A percentile compares a stretch with the other conserved stretches of the same genome.
Conservation (phyloP, 2,797 vertebrate genomes). For the Cottoperca gobio region DNA sequence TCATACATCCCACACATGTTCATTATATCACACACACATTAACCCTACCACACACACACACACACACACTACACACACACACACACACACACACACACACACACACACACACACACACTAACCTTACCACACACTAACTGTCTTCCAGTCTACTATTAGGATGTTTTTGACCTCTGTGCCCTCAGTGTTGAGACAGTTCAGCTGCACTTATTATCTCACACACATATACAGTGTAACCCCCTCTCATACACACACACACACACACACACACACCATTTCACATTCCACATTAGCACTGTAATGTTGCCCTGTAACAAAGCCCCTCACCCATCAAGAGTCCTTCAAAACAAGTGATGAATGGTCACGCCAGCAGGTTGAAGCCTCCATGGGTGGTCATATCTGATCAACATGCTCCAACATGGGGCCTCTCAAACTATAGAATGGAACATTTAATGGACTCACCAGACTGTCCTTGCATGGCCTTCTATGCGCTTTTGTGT, state of each 20-base stretch:
- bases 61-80: conserved; percentile 31
- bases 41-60: not conserved
- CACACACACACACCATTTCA: conserved; percentile 59
- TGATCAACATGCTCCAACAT: conserved; percentile 76
- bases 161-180: conserved; percentile 65
- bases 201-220: conserved; percentile 59
- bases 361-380: conserved; percentile 74
- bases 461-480: conserved; percentile 54
- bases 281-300: conserved; percentile 74
- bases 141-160: conserved; percentile 51
- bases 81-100: conserved; percentile 16
- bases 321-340: conserved; percentile 74
- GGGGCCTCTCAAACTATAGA: conserved; percentile 61
- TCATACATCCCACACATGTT: conserved; percentile 42
- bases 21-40: conserved; percentile 22
- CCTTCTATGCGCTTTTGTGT: conserved; percentile 35
- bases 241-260: conserved; percentile 29
- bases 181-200: conserved; percentile 54
- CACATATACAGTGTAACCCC: conserved; percentile 39
- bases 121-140: conserved; percentile 56
- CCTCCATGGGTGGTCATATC: conserved; percentile 75
- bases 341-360: conserved; percentile 76
- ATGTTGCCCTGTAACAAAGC: conserved; percentile 68
- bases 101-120: conserved; percentile 22
- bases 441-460: conserved; percentile 72